A percentile compares a stretch with the other conserved stretches of the same genome.
These are phyloP conservation scores for Antheraea assamensis DNA, from an alignment of 2,888 invertebrate species.

Conservation along the genomic window DNA sequence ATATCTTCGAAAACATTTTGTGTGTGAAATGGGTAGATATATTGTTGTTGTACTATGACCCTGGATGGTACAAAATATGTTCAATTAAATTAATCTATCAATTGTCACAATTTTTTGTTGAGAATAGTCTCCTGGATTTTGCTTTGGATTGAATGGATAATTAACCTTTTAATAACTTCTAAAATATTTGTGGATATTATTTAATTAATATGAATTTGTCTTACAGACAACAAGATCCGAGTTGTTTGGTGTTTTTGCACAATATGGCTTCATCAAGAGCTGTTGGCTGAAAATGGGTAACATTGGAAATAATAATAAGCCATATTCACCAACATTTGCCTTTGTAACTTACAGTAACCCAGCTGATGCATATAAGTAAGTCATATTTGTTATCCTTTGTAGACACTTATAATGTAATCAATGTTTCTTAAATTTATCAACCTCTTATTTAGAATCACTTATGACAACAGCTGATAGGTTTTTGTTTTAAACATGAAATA, in stretches of 20 bases:
- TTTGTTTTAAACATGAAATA: too few species aligned
- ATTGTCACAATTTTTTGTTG: not conserved
- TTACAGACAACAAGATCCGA: slow-evolving; percentile 80
- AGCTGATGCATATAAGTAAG: slow-evolving; percentile 79
- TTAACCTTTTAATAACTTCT: not conserved
- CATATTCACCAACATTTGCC: slow-evolving; percentile 72
- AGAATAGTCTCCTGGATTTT: not conserved
- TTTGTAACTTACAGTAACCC: slow-evolving; percentile 81
- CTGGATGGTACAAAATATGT: not conserved
- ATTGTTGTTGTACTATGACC: not conserved
- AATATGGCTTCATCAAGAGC: slow-evolving; percentile 81
- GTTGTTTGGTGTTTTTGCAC: slow-evolving; percentile 77
- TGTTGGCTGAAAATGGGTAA: slow-evolving; percentile 79
- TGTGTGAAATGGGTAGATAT: not conserved
- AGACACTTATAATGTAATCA: too few species aligned
- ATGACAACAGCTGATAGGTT: too few species aligned
- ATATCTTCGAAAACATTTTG: not conserved
- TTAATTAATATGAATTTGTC: not conserved
- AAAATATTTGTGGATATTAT: not conserved
- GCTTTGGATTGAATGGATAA: not conserved
- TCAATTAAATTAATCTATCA: not conserved
- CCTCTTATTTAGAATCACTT: too few species aligned
- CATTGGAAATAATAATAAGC: slow-evolving; percentile 53
- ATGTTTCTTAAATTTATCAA: too few species aligned
- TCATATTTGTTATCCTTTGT: slow-evolving; percentile 21